Conservation (phyloP, 2,888 invertebrate genomes). For the Gibbula magus region DNA sequence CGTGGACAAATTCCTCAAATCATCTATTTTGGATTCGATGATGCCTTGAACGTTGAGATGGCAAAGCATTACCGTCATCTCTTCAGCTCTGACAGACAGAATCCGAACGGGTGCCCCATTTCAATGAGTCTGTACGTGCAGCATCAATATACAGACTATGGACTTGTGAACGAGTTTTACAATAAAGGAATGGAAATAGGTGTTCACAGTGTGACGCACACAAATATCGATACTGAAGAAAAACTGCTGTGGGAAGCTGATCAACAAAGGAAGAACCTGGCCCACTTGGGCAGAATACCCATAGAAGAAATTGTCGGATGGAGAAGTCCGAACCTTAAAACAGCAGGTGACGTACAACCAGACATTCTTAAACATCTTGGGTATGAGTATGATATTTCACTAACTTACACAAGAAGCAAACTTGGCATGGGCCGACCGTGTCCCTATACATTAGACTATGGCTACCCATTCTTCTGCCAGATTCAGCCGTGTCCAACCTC, state of each 20-base stretch:
- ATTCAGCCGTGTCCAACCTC: conserved; percentile 46
- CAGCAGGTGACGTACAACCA: conserved; percentile 58
- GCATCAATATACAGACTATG: conserved; percentile 99
- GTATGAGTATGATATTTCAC: conserved; percentile 58
- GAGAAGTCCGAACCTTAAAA: conserved; percentile 59
- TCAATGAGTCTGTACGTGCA: conserved; percentile 98
- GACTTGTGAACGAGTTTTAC: conserved; percentile 96
- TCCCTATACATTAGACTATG: conserved; percentile 59
- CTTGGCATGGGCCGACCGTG: conserved; percentile 44
- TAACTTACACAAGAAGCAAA: conserved; percentile 48
- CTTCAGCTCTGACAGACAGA: conserved; percentile 69
- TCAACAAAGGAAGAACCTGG: conserved; percentile 55
- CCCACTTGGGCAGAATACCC: conserved; percentile 48
- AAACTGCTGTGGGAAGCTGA: conserved; percentile 52
- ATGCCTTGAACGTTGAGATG: conserved; percentile 55
- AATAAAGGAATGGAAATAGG: conserved; percentile 85
- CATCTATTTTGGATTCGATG: conserved; percentile 63
- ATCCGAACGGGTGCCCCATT: conserved; percentile 83
- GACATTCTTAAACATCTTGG: conserved; percentile 50
- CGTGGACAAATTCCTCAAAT: conserved; percentile 47
- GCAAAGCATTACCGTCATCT: conserved; percentile 48
- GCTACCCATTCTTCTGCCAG: conserved; percentile 56
- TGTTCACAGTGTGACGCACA: conserved; percentile 88
- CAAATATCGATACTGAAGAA: conserved; percentile 67
- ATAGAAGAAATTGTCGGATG: conserved; percentile 57